Evolutionary conservation across 2,113 vertebrate genomes (phyloP), one percentile per base, ranked within the genome.

Genomic region (Reinhardtius hippoglossoides): DNA sequence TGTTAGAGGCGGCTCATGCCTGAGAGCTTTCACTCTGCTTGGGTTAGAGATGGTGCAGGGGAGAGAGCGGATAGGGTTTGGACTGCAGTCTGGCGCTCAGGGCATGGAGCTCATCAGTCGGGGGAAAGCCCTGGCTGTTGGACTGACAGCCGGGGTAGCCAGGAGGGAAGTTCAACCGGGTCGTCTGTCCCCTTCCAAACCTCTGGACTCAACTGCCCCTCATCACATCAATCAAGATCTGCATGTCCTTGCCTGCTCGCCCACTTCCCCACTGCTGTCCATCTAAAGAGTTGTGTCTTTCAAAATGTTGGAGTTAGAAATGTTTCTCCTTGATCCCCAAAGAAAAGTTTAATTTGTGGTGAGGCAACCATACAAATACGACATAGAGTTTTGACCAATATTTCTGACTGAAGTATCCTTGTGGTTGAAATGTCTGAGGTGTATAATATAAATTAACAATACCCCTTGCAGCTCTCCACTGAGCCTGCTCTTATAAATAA

Each of bases 1-100:
- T 70, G 83, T 87, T 90, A 82, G 85, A 82, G 80, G 72, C 76
- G 18, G 69, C 88, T 90, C 81, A 88, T 80, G 82, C 84, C 74
- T 92, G 90, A 92, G 83, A 88, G 81, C 58, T 83, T 82, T 72
- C 80, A 78, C 71, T 84, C 71, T 69, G 78, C 31, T 62, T 80
- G 52, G 80, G 71, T 69, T 78, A 85, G 83, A 76, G 64, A 81
- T 66, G 85, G 71, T 23, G 76, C 50, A 58, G 64, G 20, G 40
- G 16, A 48, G 66, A 26, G 48, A 42, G n/a, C 20, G 21, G 68
- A 58, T 35, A 50, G 64, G 71, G 63, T 80, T 60, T 82, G 71
- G 52, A 77, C 40, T 40, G 73, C 79, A 31, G 31, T 31, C 31
- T 31, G 31, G 31, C 6, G 31, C 31, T 31, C 31, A 31, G 31